These are phyloP conservation scores for Tetranychus cinnabarinus DNA, from an alignment of 1,140 invertebrate species.

Conservation along the genomic window DNA sequence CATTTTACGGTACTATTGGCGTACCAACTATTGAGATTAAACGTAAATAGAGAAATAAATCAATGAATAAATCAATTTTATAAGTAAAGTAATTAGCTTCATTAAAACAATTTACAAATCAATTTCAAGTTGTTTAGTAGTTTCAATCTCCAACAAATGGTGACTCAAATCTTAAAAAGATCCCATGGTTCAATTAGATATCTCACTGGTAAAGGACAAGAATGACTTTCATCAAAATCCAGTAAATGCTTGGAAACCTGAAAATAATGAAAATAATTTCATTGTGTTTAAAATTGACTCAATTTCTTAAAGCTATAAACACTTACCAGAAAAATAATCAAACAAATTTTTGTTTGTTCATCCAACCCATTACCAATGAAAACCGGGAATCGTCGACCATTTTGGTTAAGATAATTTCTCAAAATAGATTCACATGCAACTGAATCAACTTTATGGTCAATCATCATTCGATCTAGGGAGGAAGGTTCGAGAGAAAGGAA, in stretches of 20 bases:
- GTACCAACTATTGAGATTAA: no score
- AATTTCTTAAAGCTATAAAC: slow-evolving; percentile 7
- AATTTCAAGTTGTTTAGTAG: no score
- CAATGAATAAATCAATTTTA: no score
- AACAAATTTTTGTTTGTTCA: slow-evolving; percentile 12
- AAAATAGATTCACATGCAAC: slow-evolving; percentile 15
- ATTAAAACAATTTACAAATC: no score
- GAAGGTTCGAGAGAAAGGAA: not conserved
- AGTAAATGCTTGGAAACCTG: slow-evolving; percentile 52
- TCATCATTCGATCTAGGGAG: not conserved
- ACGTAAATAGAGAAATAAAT: no score
- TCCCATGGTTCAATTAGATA: slow-evolving; percentile 38
- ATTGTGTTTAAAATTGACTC: not conserved
- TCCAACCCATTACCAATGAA: slow-evolving; percentile 29
- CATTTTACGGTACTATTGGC: no score
- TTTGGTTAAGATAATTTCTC: slow-evolving; percentile 27
- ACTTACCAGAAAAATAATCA: slow-evolving; percentile 20
- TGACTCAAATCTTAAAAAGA: slow-evolving; percentile 1
- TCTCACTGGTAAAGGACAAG: slow-evolving; percentile 42
- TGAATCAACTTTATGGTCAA: not conserved
- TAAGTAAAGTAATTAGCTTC: no score
- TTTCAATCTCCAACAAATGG: no score
- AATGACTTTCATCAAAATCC: slow-evolving; percentile 65
- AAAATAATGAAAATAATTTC: slow-evolving; percentile 11
- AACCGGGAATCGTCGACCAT: slow-evolving; percentile 32